These are phyloP conservation scores for Arge pagana DNA, from an alignment of 2,888 invertebrate species.

Conservation along the genomic window DNA sequence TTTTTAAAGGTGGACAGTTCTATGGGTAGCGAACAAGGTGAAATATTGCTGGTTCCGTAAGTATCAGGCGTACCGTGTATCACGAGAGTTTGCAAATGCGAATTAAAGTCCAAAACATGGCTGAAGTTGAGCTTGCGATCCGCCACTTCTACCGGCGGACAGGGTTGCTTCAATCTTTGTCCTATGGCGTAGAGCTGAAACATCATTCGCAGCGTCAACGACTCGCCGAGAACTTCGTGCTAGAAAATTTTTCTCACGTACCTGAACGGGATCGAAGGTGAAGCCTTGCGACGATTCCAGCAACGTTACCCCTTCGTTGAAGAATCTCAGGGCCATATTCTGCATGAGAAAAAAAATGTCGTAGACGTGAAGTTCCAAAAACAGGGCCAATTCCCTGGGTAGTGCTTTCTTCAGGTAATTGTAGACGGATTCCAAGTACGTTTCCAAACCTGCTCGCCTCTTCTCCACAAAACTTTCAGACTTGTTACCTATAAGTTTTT, in stretches of 20 bases:
- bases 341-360: conserved; percentile 87
- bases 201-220: conserved; percentile 25
- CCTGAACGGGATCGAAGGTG: conserved; percentile 80
- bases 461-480: conserved; percentile 86
- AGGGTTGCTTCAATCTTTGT: conserved; percentile 82
- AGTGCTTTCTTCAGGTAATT: conserved; percentile 76
- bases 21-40: conserved; percentile 77
- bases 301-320: conserved; percentile 73
- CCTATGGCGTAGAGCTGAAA: conserved; percentile 87
- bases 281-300: conserved; percentile 68
- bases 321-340: conserved; percentile 79
- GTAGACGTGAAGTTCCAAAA: conserved; percentile 87
- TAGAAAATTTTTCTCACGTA: too few relatives aligned
- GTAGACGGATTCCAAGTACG: conserved; percentile 79
- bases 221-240: neutral
- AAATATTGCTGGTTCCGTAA: conserved; percentile 82
- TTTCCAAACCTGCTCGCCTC: conserved; percentile 77
- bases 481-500: conserved; percentile 90
- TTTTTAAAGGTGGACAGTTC: conserved; percentile 84
- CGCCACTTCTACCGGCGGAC: conserved; percentile 77
- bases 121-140: conserved; percentile 87
- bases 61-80: conserved; percentile 71
- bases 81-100: conserved; percentile 71
- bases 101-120: conserved; percentile 87
- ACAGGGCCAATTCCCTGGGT: conserved; percentile 80